phyloP scores from a whole-genome alignment of 2,888 invertebrate species.

The Cepaea hortensis region DNA sequence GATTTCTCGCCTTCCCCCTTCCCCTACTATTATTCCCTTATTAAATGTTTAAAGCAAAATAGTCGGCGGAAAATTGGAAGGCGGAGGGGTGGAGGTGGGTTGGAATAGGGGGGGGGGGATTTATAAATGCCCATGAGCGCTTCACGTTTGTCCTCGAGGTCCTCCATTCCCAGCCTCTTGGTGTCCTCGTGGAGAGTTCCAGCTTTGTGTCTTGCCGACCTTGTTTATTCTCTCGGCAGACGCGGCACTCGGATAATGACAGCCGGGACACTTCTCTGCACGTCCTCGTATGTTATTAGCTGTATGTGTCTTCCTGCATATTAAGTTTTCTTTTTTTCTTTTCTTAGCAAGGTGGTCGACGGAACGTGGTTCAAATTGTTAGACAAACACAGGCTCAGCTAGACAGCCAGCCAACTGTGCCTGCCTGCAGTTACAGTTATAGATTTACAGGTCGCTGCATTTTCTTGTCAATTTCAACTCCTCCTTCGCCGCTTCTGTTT shows the following conservation, averaged over 20 bases:
- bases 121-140: background rate
- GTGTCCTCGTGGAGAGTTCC: background rate
- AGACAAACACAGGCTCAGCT: slow-evolving; percentile 10
- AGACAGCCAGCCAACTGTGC: slow-evolving; percentile 15
- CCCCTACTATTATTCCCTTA: background rate
- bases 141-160: background rate
- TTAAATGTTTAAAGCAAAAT: background rate
- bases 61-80: background rate
- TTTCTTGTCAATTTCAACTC: slow-evolving; percentile 20
- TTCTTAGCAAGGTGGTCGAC: slow-evolving; percentile 13
- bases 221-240: background rate
- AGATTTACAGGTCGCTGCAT: slow-evolving; percentile 24
- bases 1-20: background rate
- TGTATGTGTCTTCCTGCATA: background rate
- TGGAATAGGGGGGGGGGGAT: background rate
- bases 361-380: slow-evolving; percentile 14
- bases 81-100: background rate
- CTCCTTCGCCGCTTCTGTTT: background rate
- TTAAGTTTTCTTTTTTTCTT: background rate
- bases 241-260: slow-evolving; percentile 22
- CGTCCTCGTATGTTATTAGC: slow-evolving; percentile 34
- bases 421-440: slow-evolving; percentile 28
- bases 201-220: slow-evolving; percentile 11
- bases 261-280: slow-evolving; percentile 15
- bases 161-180: background rate